Evolutionary conservation across 2,113 vertebrate species (phyloP).

Genomic region (Sorex araneus): DNA sequence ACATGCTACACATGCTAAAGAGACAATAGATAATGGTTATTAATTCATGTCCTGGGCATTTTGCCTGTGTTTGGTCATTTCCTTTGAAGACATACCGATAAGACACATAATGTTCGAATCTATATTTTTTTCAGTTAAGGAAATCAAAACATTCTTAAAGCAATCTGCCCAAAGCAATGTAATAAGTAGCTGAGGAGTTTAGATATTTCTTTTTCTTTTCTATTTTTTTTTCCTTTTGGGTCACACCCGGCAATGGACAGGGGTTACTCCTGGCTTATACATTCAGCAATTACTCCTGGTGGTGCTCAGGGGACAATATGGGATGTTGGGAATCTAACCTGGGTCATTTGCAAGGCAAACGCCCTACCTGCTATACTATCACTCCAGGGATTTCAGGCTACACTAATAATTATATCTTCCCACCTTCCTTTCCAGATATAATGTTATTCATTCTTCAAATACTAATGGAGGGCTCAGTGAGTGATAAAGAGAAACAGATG

Average conservation of each 20-base stretch:
- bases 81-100: neutral
- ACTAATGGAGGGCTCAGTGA: neutral
- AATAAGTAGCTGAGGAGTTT: neutral
- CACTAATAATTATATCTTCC: neutral
- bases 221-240: no score
- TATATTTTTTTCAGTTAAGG: neutral
- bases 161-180: neutral
- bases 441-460: neutral
- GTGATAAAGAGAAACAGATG: neutral
- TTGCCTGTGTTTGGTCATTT: neutral
- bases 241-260: no score
- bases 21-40: neutral
- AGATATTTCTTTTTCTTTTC: no score
- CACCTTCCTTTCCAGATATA: neutral
- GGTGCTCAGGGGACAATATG: no score
- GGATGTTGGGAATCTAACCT: no score
- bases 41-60: neutral
- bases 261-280: no score
- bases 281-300: no score
- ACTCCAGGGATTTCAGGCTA: neutral
- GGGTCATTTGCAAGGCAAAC: no score
- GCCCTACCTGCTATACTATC: no score
- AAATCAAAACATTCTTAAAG: no score
- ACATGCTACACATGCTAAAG: neutral
- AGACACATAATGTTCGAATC: neutral